A percentile compares a stretch with the other conserved stretches of the same genome.
Evolutionary conservation across 2,797 vertebrate genomes (phyloP).

Genomic region (Fratercula arctica): DNA sequence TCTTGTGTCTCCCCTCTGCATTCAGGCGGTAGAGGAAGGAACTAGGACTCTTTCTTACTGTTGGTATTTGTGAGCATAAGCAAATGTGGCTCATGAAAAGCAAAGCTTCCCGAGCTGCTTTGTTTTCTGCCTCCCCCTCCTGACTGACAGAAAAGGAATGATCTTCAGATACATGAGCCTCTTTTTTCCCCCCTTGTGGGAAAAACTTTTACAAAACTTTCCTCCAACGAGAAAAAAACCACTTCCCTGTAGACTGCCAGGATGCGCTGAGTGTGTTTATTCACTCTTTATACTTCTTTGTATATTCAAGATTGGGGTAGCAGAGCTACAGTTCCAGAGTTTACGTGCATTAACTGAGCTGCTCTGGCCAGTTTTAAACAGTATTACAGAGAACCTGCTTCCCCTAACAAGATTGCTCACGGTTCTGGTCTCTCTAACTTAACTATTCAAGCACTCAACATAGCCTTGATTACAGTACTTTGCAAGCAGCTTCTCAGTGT

Average conservation of each 20-base stretch:
- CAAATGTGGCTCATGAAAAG: not conserved
- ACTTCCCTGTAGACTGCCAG: not conserved
- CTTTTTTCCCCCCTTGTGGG: not conserved
- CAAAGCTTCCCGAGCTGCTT: not conserved
- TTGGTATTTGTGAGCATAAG: not conserved
- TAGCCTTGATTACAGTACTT: not conserved
- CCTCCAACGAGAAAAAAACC: not conserved
- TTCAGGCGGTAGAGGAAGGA: not conserved
- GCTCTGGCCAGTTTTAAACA: not conserved
- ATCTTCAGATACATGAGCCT: not conserved
- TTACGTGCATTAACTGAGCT: not conserved
- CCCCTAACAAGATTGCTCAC: not conserved
- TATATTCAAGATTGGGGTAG: not conserved
- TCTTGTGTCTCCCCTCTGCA: not conserved
- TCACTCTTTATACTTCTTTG: not conserved
- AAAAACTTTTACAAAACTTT: not conserved
- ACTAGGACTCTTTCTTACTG: not conserved
- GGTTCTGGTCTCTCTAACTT: not conserved
- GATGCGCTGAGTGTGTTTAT: not conserved
- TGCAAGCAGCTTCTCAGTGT: not conserved
- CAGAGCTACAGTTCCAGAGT: not conserved
- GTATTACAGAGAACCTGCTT: not conserved
- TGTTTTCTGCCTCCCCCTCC: not conserved
- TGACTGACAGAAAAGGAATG: not conserved
- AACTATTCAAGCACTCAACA: constrained; percentile 6